A percentile compares a stretch with the other conserved stretches of the same genome.
Conservation (phyloP, 35 echinoderm and acorn worm genomes). For the Ophioderma brevispina region DNA sequence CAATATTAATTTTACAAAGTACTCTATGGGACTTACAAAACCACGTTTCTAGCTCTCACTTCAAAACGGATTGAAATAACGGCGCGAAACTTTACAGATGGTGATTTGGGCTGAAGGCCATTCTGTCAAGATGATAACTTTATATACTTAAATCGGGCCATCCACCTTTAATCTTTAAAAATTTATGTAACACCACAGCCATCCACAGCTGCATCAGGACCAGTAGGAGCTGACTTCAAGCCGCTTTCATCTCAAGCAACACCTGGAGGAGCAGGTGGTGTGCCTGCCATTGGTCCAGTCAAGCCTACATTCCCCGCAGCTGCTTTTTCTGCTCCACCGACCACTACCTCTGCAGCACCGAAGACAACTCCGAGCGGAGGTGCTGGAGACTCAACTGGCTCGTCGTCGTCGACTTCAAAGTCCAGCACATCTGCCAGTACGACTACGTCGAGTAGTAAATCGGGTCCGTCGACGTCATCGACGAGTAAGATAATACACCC, state of each 20-base stretch:
- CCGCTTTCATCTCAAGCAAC: conserved; percentile 34
- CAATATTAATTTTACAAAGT: too few species aligned
- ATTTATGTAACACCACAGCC: too few species aligned
- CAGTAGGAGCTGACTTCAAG: conserved; percentile 47
- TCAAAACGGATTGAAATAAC: too few species aligned
- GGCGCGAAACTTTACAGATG: too few species aligned
- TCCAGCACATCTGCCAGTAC: conserved; percentile 13
- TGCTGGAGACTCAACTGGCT: neutral
- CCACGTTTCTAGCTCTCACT: too few species aligned
- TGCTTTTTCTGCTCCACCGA: conserved; percentile 16
- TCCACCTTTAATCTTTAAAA: too few species aligned
- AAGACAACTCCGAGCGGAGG: conserved; percentile 26
- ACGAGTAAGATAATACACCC: conserved; percentile 98
- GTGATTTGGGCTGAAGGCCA: too few species aligned
- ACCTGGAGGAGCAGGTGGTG: neutral
- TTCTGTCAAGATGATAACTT: too few species aligned
- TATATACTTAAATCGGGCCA: too few species aligned
- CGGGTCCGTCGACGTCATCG: conserved; percentile 61
- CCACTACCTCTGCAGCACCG: neutral
- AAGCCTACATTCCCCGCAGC: conserved; percentile 63
- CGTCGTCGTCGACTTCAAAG: conserved; percentile 15
- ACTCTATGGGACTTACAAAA: too few species aligned
- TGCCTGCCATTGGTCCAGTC: conserved; percentile 34
- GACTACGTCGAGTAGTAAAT: conserved; percentile 30
- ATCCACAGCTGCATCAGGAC: conserved; percentile 14